A percentile compares a stretch with the other conserved stretches of the same genome.
phyloP scores from a whole-genome alignment of 2,797 vertebrate genomes.

The Galaxias olidus region DNA sequence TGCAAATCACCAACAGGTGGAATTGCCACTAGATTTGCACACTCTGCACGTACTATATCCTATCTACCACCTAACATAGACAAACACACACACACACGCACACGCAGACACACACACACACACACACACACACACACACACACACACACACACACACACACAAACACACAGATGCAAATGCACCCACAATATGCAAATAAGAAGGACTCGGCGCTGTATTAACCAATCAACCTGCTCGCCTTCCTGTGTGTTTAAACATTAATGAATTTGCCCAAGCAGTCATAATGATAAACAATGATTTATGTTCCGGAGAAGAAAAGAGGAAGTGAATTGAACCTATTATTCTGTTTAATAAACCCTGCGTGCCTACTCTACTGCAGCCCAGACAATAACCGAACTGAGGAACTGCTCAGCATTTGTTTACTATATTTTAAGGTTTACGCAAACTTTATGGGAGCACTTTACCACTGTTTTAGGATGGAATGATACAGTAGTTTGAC shows the following conservation, averaged over 20 bases:
- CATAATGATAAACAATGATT: slow-evolving; percentile 45
- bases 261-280: slow-evolving; percentile 34
- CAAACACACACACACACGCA: slow-evolving; percentile 15
- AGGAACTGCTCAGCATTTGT: too few relatives aligned
- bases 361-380: too few relatives aligned
- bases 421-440: too few relatives aligned
- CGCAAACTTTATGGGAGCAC: too few relatives aligned
- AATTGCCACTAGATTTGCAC: slow-evolving; percentile 58
- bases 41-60: slow-evolving; percentile 17
- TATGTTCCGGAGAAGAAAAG: slow-evolving; percentile 39
- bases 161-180: slow-evolving; percentile 49
- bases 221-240: slow-evolving; percentile 34
- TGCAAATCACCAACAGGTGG: slow-evolving; percentile 68
- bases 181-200: slow-evolving; percentile 50
- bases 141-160: slow-evolving; percentile 41
- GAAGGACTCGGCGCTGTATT: slow-evolving; percentile 31
- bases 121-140: not conserved
- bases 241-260: slow-evolving; percentile 49
- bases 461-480: not conserved
- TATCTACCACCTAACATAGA: slow-evolving; percentile 27
- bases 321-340: slow-evolving; percentile 47
- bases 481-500: not conserved
- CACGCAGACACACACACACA: not conserved
- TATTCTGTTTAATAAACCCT: slow-evolving; percentile 8
- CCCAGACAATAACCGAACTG: too few relatives aligned